Evolutionary conservation across 2,113 vertebrate species (phyloP).

Genomic region (Ochotona princeps): DNA sequence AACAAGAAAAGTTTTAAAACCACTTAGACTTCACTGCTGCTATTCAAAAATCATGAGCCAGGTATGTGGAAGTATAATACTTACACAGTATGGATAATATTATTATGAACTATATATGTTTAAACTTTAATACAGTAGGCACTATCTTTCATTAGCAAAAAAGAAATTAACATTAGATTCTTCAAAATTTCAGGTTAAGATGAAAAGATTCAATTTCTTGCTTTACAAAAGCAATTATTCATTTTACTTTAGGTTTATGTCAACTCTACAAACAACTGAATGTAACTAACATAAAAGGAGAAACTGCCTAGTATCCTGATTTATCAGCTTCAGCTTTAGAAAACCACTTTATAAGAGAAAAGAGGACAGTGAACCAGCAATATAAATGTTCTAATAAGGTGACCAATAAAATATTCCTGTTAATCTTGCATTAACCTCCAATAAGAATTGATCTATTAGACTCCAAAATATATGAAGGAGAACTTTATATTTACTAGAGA

Average conservation of each 20-base stretch:
- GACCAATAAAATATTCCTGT: neutral
- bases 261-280: neutral
- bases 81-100: neutral
- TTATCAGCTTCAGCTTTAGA: slow-evolving; percentile 25
- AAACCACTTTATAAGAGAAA: neutral
- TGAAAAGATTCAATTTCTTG: slow-evolving; percentile 14
- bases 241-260: slow-evolving; percentile 33
- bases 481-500: neutral
- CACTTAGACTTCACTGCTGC: neutral
- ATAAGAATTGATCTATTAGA: neutral
- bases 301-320: neutral
- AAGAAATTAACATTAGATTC: neutral
- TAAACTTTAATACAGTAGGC: neutral
- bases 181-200: neutral
- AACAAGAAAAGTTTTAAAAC: slow-evolving; percentile 48
- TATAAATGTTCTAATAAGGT: neutral
- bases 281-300: neutral
- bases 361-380: neutral
- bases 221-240: neutral
- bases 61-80: neutral
- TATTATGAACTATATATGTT: neutral
- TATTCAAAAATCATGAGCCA: slow-evolving; percentile 42
- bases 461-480: neutral
- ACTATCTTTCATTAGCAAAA: neutral
- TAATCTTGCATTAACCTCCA: neutral